These are phyloP conservation scores for Bovichtus diacanthus DNA, from an alignment of 2,797 vertebrate species.

Conservation along the genomic window DNA sequence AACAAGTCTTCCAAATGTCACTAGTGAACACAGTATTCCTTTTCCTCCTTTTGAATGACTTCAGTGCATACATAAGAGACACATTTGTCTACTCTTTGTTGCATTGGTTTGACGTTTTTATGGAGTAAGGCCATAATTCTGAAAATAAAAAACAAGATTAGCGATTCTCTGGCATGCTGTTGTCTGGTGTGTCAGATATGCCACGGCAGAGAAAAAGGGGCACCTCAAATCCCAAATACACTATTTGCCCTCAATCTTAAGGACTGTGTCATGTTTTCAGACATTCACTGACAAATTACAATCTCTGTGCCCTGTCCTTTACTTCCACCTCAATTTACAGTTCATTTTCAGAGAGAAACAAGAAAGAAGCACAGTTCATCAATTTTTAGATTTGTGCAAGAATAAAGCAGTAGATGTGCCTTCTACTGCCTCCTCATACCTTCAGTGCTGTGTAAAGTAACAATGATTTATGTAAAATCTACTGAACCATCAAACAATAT, in stretches of 20 bases:
- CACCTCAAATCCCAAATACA: constrained; percentile 28
- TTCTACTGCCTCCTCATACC: background rate
- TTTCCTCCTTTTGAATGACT: constrained; percentile 58
- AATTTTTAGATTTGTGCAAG: constrained; percentile 66
- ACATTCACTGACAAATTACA: constrained; percentile 76
- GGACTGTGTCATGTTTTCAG: constrained; percentile 30
- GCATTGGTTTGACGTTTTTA: constrained; percentile 70
- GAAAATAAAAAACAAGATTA: constrained; percentile 54
- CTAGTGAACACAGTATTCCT: constrained; percentile 72
- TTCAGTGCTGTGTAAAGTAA: background rate
- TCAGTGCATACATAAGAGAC: constrained; percentile 63
- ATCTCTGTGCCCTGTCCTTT: constrained; percentile 61
- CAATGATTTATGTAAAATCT: background rate
- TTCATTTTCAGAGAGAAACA: constrained; percentile 35
- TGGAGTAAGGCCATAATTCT: constrained; percentile 82
- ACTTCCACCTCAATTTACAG: constrained; percentile 38
- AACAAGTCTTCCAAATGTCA: constrained; percentile 56
- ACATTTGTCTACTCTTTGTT: constrained; percentile 57
- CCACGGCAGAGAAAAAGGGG: constrained; percentile 37
- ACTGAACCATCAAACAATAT: background rate
- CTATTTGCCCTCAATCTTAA: constrained; percentile 15
- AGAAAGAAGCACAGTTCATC: constrained; percentile 47
- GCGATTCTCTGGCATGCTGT: constrained; percentile 38
- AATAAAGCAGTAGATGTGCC: constrained; percentile 47
- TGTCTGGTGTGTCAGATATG: constrained; percentile 1